These are phyloP conservation scores for Gyps fulvus DNA, from an alignment of 2,113 vertebrate genomes.

Conservation along the genomic window DNA sequence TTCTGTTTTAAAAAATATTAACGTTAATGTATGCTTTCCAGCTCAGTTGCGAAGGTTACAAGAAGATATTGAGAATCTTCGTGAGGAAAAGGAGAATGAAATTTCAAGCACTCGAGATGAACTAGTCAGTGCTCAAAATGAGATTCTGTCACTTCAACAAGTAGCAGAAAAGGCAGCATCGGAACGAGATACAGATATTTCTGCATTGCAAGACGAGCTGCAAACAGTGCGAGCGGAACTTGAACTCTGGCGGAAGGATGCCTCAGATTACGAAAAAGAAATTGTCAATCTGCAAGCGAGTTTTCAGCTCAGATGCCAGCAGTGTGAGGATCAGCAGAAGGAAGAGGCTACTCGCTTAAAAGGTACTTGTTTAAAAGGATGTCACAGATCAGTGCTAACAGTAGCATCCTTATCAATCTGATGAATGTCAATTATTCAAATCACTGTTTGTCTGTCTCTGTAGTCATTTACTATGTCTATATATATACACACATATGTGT, in stretches of 20 bases:
- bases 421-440: background rate
- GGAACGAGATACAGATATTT: slow-evolving; percentile 85
- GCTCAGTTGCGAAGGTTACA: slow-evolving; percentile 84
- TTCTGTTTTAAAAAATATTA: background rate
- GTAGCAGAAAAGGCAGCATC: slow-evolving; percentile 82
- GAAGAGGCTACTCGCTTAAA: slow-evolving; percentile 78
- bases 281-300: slow-evolving; percentile 84
- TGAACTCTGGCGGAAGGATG: slow-evolving; percentile 86
- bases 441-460: background rate
- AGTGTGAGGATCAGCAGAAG: slow-evolving; percentile 80
- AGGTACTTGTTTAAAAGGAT: slow-evolving; percentile 64
- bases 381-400: background rate
- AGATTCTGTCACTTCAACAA: slow-evolving; percentile 87
- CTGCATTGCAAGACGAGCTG: slow-evolving; percentile 85
- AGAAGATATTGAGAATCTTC: slow-evolving; percentile 87
- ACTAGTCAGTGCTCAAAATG: slow-evolving; percentile 87
- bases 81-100: slow-evolving; percentile 89
- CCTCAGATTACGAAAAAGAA: slow-evolving; percentile 86
- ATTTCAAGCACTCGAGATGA: slow-evolving; percentile 86
- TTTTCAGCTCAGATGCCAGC: slow-evolving; percentile 81
- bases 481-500: rapidly evolving
- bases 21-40: slow-evolving; percentile 22
- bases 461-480: background rate
- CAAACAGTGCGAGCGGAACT: slow-evolving; percentile 80
- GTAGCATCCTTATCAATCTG: background rate